These are phyloP conservation scores for Halictus ligatus DNA, from an alignment of 2,888 invertebrate species.

Conservation along the genomic window DNA sequence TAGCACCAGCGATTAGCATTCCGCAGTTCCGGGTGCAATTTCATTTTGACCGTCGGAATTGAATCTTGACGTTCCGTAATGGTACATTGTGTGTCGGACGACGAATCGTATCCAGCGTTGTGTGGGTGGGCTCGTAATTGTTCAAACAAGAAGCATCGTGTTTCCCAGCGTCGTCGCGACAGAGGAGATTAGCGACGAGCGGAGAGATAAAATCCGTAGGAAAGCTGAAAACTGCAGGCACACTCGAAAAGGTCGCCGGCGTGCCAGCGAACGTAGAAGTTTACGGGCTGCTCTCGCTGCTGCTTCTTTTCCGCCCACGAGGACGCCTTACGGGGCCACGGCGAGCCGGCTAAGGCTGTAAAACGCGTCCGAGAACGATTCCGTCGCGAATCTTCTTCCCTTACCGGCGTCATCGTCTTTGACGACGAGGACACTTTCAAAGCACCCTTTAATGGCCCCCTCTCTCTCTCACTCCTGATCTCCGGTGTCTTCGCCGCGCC, in stretches of 20 bases:
- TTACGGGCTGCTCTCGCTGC: constrained; percentile 42
- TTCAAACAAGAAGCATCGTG: not conserved
- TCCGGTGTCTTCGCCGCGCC: constrained; percentile 14
- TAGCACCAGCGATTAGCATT: too few relatives aligned
- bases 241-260: constrained; percentile 32
- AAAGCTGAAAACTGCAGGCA: constrained; percentile 44
- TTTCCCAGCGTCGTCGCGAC: not conserved
- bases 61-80: not conserved
- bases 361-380: constrained; percentile 50
- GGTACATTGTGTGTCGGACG: not conserved
- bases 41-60: not conserved
- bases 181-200: constrained; percentile 7
- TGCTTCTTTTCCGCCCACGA: constrained; percentile 47
- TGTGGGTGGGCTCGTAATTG: not conserved
- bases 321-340: constrained; percentile 20
- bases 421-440: constrained; percentile 7
- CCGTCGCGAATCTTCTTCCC: constrained; percentile 42
- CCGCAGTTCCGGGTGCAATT: not conserved
- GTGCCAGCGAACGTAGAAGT: constrained; percentile 36
- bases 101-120: not conserved
- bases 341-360: constrained; percentile 16
- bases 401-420: constrained; percentile 32
- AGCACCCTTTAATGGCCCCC: constrained; percentile 34
- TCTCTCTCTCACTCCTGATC: constrained; percentile 20
- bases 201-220: constrained; percentile 26